Base-by-base conservation (phyloP, 2,888 invertebrate genomes). In the Melanostoma scalare region DNA sequence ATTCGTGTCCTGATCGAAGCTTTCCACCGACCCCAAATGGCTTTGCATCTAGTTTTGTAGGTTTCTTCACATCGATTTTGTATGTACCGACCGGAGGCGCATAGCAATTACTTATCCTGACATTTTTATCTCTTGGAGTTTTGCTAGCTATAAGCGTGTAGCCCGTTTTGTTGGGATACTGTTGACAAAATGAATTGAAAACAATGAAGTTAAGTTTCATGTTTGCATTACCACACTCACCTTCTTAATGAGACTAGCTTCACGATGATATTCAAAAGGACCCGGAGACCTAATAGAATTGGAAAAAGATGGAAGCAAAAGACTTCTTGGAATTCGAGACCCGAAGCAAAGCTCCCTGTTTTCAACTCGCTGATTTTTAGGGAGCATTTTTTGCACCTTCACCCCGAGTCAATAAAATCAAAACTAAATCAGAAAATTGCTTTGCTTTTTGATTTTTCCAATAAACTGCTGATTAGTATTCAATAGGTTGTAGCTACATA, bases 111-210 rank as follows among this genome's bases (percentile, higher is more conserved):
- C 30, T 38, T 52, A 3, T 9, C 0, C 31, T 33, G 50, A 80
- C 46, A 0, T 79, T 69, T 2, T 86, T 55, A 3, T 85, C 86
- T 1, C 91, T 88, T 3, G 87, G 78, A 53, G 87, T 79, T 67
- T 88, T 89, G 63, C 87, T 89, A 20, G 88, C 89, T 36, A 91
- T 85, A 0, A 89, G 87, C 0, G 89, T 89, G 67, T 88, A 89
- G 0, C 91, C 91, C 6, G 85, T 79, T 58, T 87, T 88, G 0
- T 89, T 88, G 2, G 90, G 88, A 74, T 87, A 89, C 91, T 90
- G 55, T 9, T 40, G 40, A 6, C 31, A 42, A 42, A 10, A 46
- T 42, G 9, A 31, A 42, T 31, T 9, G 3, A 5, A 30, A 40
- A 71, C 10, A 20, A 31, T 6, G 8, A 31, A 20, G n/a, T 30